These are phyloP conservation scores for Microctenopoma stevenorrisi DNA, from an alignment of 2,797 vertebrate species.

Conservation along the genomic window DNA sequence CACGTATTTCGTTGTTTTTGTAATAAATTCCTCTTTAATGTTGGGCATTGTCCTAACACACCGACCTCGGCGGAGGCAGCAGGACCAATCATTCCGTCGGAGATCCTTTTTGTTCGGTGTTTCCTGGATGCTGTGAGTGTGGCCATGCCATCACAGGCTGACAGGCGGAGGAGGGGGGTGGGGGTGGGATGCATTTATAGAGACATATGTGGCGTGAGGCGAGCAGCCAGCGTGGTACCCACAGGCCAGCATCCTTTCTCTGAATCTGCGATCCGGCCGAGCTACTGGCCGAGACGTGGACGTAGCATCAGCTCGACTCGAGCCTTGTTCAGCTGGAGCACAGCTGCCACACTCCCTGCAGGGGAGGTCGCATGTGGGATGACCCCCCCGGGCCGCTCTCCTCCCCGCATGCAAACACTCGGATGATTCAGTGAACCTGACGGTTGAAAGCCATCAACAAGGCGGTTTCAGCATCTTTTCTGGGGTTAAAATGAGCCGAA, in stretches of 20 bases:
- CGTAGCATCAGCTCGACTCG: slow-evolving; percentile 7
- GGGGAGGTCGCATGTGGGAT: slow-evolving; percentile 58
- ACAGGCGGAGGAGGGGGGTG: slow-evolving; percentile 7
- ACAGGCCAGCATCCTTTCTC: slow-evolving; percentile 53
- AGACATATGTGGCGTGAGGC: slow-evolving; percentile 61
- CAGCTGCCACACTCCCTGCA: slow-evolving; percentile 56
- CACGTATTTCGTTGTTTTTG: background rate
- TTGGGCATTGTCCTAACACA: fast-evolving
- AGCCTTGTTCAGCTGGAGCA: slow-evolving; percentile 37
- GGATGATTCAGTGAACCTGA: slow-evolving; percentile 3
- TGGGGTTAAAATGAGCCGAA: too few species aligned
- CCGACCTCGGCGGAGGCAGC: background rate
- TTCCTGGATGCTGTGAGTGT: slow-evolving; percentile 17
- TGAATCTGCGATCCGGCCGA: slow-evolving; percentile 3
- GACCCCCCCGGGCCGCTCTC: slow-evolving; percentile 37
- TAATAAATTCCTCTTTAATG: background rate
- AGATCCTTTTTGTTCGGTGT: background rate
- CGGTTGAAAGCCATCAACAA: too few species aligned
- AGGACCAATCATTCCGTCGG: background rate
- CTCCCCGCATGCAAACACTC: slow-evolving; percentile 3
- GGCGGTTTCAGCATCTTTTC: too few species aligned
- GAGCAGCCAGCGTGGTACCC: slow-evolving; percentile 59
- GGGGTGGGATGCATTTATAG: slow-evolving; percentile 62
- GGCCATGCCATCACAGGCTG: slow-evolving; percentile 42
- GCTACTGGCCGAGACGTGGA: slow-evolving; percentile 19